Evolutionary conservation across 2,888 invertebrate species (phyloP), one percentile per base, ranked within the genome.

Genomic region (Norana najaformis): DNA sequence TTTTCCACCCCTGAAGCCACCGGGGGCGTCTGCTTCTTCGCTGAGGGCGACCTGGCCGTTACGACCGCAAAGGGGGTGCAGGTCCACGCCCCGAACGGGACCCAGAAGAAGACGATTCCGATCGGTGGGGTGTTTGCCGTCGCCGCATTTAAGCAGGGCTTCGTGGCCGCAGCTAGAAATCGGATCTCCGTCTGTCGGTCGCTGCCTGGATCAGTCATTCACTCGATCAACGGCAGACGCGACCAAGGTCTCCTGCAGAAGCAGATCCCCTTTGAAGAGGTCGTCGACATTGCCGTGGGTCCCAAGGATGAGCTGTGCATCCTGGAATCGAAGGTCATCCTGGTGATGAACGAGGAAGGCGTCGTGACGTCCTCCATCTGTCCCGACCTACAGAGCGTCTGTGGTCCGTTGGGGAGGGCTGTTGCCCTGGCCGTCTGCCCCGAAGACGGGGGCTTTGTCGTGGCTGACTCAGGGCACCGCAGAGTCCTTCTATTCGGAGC

Each of bases 131-230:
- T 85, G 20, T 85, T 85, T 18, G 85, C 85, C n/a, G 85, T 85
- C 23, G 85, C 85, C 5, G 36, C 36, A 20, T 37, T 85, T 20
- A 85, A 85, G 85, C 36, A 85, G 36, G 85, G 85, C 35, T 85
- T 85, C 37, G 85, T 85, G 34, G 85, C 85, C 23, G 85, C 85
- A 3, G 20, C 85, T 20, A 85, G 85, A 35, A 85, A 35, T 85
- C 85, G 85, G 8, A 85, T 85, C 85, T 85, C 85, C 85, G 85
- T 85, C 85, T 85, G 85, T 37, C 35, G 85, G 20, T 85, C 85
- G 13, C 85, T 85, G 1, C 36, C 35, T n/a, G 35, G 36, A 23
- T 37, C 85, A 8, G 85, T 85, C 18, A 18, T 85, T 36, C 85
- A 85, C 37, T 85, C 85, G 36, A 85, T 85, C 85, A 85, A 85